Evolutionary conservation across 2,797 vertebrate species (phyloP).

Genomic region (Vultur gryphus): DNA sequence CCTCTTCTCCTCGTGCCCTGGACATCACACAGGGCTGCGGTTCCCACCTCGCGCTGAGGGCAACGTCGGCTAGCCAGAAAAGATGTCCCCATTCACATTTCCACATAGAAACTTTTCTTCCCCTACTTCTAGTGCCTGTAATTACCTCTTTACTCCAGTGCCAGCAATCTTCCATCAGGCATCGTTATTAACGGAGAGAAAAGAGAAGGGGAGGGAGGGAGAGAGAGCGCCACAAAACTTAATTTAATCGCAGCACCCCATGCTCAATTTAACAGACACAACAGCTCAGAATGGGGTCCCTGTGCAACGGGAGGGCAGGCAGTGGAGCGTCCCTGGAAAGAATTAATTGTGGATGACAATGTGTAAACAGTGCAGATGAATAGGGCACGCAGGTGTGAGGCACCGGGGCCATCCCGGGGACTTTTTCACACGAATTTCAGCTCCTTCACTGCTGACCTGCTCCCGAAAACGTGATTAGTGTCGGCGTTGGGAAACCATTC

Average conservation of each 20-base stretch:
- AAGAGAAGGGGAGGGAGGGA: constrained; percentile 80
- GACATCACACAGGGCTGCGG: background rate
- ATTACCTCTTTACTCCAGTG: constrained; percentile 72
- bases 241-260: constrained; percentile 92
- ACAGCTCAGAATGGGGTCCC: constrained; percentile 89
- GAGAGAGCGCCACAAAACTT: constrained; percentile 84
- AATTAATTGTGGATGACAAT: constrained; percentile 98
- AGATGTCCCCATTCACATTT: constrained; percentile 53
- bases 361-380: constrained; percentile 97
- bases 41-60: background rate
- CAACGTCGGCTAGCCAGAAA: background rate
- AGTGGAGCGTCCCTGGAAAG: constrained; percentile 78
- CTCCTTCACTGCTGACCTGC: constrained; percentile 73
- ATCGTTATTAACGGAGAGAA: constrained; percentile 68
- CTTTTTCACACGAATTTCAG: constrained; percentile 87
- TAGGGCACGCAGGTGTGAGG: constrained; percentile 94
- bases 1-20: background rate
- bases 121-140: constrained; percentile 54
- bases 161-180: constrained; percentile 69
- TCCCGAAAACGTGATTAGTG: constrained; percentile 73
- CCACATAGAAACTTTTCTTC: constrained; percentile 48
- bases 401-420: constrained; percentile 81
- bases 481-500: constrained; percentile 70
- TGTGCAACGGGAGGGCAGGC: constrained; percentile 83
- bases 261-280: constrained; percentile 99